Evolutionary conservation across 53 echinoderm and acorn worm species (phyloP).

Genomic region (Actinopyga echinites): DNA sequence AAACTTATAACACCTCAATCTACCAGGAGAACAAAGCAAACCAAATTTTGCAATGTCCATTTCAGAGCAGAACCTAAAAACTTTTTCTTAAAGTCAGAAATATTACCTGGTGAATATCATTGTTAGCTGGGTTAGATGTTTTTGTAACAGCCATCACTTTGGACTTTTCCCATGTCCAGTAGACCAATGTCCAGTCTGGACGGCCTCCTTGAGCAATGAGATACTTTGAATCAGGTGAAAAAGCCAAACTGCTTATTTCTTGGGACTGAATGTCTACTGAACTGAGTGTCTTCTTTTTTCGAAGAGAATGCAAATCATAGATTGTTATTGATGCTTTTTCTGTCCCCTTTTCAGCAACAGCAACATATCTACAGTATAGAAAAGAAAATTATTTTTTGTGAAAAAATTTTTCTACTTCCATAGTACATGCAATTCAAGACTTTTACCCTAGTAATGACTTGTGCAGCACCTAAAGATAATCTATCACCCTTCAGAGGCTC

Average conservation of each 20-base stretch:
- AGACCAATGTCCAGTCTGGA: conserved; percentile 97
- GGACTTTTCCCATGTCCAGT: conserved; percentile 99
- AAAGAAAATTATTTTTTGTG: not conserved
- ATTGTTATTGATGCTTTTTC: conserved; percentile 97
- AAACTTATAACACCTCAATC: no score
- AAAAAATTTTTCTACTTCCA: no score
- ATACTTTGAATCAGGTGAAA: conserved; percentile 98
- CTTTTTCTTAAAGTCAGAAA: not conserved
- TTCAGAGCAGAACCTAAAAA: not conserved
- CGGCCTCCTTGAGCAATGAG: conserved; percentile 97
- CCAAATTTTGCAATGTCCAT: no score
- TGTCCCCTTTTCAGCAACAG: conserved; percentile 87
- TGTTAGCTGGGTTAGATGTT: conserved; percentile 91
- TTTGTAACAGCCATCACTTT: conserved; percentile 98
- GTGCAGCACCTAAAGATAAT: no score
- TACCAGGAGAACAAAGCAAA: no score
- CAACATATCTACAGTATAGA: conserved; percentile 70
- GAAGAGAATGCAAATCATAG: conserved; percentile 95
- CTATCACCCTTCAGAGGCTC: no score
- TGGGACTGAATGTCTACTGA: conserved; percentile 90
- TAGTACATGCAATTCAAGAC: no score
- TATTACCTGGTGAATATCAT: conserved; percentile 93
- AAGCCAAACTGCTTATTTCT: conserved; percentile 91
- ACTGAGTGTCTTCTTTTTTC: conserved; percentile 88
- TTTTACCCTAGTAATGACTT: no score